These are phyloP conservation scores for Abscondita cerata DNA, from an alignment of 2,888 invertebrate genomes.

Conservation along the genomic window DNA sequence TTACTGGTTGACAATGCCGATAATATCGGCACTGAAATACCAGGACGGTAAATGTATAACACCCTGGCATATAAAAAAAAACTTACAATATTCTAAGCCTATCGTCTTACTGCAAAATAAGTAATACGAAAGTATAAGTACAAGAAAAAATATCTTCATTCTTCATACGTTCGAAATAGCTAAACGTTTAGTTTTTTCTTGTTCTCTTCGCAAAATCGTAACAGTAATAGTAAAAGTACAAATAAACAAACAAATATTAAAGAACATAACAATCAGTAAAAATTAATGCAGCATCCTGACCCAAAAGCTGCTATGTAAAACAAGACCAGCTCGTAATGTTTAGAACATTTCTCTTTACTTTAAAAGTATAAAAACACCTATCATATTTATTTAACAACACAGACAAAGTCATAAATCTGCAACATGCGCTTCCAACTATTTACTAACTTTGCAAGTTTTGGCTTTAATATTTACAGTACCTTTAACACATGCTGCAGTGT, in stretches of 20 bases:
- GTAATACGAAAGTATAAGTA: slow-evolving; percentile 48
- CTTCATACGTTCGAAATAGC: slow-evolving; percentile 23
- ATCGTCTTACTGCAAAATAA: slow-evolving; percentile 39
- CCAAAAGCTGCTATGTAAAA: slow-evolving; percentile 39
- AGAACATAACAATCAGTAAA: slow-evolving; percentile 35
- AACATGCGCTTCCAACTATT: slow-evolving; percentile 47
- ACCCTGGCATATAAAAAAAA: slow-evolving; percentile 41
- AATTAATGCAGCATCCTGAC: slow-evolving; percentile 30
- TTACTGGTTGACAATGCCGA: slow-evolving; percentile 29
- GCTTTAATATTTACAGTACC: slow-evolving; percentile 36
- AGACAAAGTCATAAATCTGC: slow-evolving; percentile 50
- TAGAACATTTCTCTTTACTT: slow-evolving; percentile 43
- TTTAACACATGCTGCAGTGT: slow-evolving; percentile 31
- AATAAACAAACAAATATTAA: slow-evolving; percentile 37
- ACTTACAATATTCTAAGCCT: slow-evolving; percentile 33
- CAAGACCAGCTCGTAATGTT: slow-evolving; percentile 52
- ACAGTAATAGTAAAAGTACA: slow-evolving; percentile 34
- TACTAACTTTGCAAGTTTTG: slow-evolving; percentile 37
- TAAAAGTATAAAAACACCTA: slow-evolving; percentile 48
- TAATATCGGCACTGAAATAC: slow-evolving; percentile 27
- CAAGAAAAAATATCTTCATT: slow-evolving; percentile 45
- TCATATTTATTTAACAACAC: slow-evolving; percentile 50
- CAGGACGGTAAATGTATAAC: slow-evolving; percentile 44
- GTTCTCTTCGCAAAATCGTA: slow-evolving; percentile 32
- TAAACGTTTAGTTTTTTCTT: slow-evolving; percentile 29